A percentile compares a stretch with the other conserved stretches of the same genome.
Evolutionary conservation across 2,888 invertebrate species (phyloP).

Genomic region (Cantharis rustica): DNA sequence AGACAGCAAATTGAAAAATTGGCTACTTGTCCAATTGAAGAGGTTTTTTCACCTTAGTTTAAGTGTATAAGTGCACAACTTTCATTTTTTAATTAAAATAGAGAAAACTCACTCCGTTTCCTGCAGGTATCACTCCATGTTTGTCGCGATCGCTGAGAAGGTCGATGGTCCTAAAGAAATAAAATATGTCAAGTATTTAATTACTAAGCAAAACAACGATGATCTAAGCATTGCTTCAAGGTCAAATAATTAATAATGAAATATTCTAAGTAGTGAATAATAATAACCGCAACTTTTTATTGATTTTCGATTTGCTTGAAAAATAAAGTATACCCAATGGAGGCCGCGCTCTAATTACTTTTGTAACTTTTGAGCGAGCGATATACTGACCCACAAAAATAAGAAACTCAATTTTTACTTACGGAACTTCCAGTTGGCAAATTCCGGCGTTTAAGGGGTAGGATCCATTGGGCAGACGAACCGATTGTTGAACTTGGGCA

Average conservation of each 20-base stretch:
- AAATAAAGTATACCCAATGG: neutral
- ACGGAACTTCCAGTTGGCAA: conserved; percentile 70
- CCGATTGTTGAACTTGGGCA: neutral
- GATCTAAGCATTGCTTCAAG: conserved; percentile 12
- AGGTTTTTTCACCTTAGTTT: neutral
- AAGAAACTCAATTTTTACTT: conserved; percentile 51
- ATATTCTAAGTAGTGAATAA: neutral
- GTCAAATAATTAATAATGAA: neutral
- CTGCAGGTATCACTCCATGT: conserved; percentile 54
- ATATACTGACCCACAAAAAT: neutral
- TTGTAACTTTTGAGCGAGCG: neutral
- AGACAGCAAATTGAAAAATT: conserved; percentile 1
- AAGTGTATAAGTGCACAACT: neutral
- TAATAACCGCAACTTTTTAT: neutral
- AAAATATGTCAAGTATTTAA: conserved; percentile 10
- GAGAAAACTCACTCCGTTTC: conserved; percentile 62
- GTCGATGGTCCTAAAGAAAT: conserved; percentile 58
- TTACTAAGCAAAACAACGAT: conserved; percentile 1
- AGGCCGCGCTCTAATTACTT: neutral
- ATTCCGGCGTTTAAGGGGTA: conserved; percentile 54
- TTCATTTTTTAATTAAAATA: conserved; percentile 3
- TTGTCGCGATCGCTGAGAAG: conserved; percentile 58
- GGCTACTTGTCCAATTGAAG: neutral
- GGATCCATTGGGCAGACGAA: conserved; percentile 4
- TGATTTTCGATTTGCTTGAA: neutral